A percentile compares a stretch with the other conserved stretches of the same genome.
Evolutionary conservation across 2,113 vertebrate genomes (phyloP).

Genomic region (Genyomyrus donnyi): DNA sequence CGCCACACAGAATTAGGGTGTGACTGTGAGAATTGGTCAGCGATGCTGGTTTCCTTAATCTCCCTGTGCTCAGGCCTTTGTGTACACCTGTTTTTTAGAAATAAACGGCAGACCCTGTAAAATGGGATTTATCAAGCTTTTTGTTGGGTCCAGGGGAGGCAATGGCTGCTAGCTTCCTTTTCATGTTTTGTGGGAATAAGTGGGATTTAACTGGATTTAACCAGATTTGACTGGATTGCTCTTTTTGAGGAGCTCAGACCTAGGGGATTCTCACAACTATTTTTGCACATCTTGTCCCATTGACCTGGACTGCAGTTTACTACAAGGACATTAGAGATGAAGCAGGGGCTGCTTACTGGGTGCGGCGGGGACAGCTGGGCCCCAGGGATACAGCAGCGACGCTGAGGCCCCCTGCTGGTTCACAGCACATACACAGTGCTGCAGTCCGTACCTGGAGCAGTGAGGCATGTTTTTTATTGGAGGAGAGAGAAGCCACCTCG

Average conservation of each 20-base stretch:
- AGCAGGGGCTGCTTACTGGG: background rate
- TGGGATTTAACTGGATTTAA: constrained; percentile 7
- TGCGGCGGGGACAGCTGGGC: background rate
- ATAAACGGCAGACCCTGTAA: background rate
- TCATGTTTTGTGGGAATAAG: background rate
- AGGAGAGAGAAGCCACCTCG: background rate
- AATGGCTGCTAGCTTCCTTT: background rate
- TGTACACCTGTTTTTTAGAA: background rate
- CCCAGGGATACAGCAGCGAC: background rate
- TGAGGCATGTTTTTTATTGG: background rate
- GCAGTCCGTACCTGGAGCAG: background rate
- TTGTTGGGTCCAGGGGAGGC: background rate
- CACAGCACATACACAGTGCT: background rate
- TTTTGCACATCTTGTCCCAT: background rate
- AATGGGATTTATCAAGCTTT: background rate
- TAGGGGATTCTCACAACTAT: background rate
- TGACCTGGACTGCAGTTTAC: background rate
- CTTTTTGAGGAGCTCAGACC: background rate
- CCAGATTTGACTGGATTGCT: background rate
- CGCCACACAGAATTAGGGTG: background rate
- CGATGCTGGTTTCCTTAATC: background rate
- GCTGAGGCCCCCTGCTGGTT: background rate
- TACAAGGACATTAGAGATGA: background rate
- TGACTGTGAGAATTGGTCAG: background rate
- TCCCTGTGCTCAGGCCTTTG: background rate